phyloP scores from a whole-genome alignment of 2,113 vertebrate species.

The Cyanoramphus novaezelandiae region DNA sequence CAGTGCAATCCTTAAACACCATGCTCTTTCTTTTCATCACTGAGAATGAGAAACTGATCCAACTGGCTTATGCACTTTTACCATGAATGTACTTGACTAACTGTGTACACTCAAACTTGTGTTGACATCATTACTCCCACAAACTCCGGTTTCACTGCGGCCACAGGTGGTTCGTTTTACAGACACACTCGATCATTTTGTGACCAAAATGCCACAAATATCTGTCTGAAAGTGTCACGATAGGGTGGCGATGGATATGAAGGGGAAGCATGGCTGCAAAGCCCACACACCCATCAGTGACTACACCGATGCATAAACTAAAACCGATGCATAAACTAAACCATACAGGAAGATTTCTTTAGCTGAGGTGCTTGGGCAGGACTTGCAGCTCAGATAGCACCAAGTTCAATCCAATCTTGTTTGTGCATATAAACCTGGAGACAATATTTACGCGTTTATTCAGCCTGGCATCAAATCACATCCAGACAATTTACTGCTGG shows the following conservation, averaged over 20 bases:
- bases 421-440: neutral
- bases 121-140: constrained; percentile 54
- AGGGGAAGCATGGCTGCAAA: neutral
- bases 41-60: constrained; percentile 38
- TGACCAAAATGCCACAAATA: neutral
- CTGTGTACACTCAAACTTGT: constrained; percentile 25
- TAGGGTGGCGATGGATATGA: neutral
- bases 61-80: constrained; percentile 39
- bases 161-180: neutral
- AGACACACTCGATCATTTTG: neutral
- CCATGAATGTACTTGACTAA: neutral
- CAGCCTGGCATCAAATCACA: neutral
- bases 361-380: neutral
- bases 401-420: neutral
- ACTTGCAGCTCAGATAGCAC: neutral
- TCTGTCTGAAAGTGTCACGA: rapidly evolving
- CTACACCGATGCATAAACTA: neutral
- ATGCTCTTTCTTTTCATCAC: neutral
- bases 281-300: too few species aligned
- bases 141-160: constrained; percentile 5
- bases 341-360: neutral
- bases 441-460: neutral
- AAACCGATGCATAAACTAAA: neutral
- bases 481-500: neutral
- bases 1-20: neutral